Base-by-base conservation (phyloP, 2,113 vertebrate species). In the Chloropsis cyanopogon region DNA sequence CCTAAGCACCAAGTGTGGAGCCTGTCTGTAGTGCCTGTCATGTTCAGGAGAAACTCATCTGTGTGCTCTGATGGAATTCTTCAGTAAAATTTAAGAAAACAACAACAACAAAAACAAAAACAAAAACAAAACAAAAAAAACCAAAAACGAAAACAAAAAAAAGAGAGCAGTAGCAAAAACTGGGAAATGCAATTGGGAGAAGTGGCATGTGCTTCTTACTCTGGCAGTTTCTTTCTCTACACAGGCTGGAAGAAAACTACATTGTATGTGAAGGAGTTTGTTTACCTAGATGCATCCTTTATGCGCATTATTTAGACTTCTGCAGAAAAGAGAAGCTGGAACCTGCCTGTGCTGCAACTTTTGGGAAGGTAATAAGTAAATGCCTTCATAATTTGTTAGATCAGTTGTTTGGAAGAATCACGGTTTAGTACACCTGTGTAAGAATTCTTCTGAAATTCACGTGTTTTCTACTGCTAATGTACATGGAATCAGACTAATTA, bases 201-300 rank as follows among this genome's bases (percentile, higher is more conserved):
- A 12, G 11, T 33, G 18, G 3, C 6, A 10, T 50, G 26, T 53
- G 12, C 63, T 80, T 90, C 52, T 88, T 57, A 82, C n/a, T 69
- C 56, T 88, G 37, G 5, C 41, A 47, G 28, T 80, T 93, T 76
- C 71, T 91, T 92, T 95, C 52, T 83, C 73, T 81, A 5, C 54
- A 41, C 88, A 99, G 99, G 99, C 98, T 99, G 90, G 99, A 99
- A 97, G 99, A 99, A 96, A 99, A 99, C 93, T 99, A 99, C 88
- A 99, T 99, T 12, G 99, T 99, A 33, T 99, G 99, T 97, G 99
- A 99, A 97, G 99, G 99, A 88, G 99, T 99, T 95, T 99, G 99
- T 96, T 97, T 99, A 80, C 99, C 99, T 17, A 97, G 99, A 26
- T 99, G 99, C 78, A 99, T 99, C 93, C 98, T 99, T 78, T 99